Evolutionary conservation across 2,797 vertebrate species (phyloP).

Genomic region (Perodicticus potto): DNA sequence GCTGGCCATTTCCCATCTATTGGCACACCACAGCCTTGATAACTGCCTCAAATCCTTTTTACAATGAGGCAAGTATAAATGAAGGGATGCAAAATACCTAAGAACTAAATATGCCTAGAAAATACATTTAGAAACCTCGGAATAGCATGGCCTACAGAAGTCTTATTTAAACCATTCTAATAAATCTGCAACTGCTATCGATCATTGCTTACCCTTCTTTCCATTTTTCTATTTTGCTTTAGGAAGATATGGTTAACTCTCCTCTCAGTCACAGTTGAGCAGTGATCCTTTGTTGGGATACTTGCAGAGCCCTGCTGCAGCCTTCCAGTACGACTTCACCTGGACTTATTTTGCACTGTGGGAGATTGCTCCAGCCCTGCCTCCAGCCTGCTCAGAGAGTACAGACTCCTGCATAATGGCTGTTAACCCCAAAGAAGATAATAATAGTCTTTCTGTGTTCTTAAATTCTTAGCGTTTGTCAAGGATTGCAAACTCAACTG

Average conservation of each 20-base stretch:
- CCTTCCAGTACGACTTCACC: background rate
- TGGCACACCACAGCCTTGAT: background rate
- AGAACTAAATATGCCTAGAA: conserved; percentile 2
- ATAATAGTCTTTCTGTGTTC: background rate
- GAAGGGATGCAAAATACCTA: background rate
- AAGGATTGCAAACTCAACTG: background rate
- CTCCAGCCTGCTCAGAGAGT: background rate
- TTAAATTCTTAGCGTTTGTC: background rate
- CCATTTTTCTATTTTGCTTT: conserved; percentile 22
- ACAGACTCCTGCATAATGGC: background rate
- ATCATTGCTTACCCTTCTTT: conserved; percentile 10
- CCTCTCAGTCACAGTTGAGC: background rate
- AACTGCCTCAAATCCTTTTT: conserved; percentile 36
- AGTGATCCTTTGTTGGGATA: background rate
- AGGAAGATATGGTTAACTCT: background rate
- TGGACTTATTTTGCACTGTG: background rate
- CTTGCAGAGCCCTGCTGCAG: too few species aligned
- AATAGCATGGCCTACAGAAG: background rate
- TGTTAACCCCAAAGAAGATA: conserved; percentile 2
- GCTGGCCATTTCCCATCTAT: background rate
- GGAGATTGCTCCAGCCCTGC: background rate
- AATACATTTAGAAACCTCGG: conserved; percentile 36
- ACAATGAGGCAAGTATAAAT: conserved; percentile 10
- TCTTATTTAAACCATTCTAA: background rate
- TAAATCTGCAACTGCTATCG: background rate